Evolutionary conservation across 2,113 vertebrate genomes (phyloP).

Genomic region (Arvicanthis niloticus): DNA sequence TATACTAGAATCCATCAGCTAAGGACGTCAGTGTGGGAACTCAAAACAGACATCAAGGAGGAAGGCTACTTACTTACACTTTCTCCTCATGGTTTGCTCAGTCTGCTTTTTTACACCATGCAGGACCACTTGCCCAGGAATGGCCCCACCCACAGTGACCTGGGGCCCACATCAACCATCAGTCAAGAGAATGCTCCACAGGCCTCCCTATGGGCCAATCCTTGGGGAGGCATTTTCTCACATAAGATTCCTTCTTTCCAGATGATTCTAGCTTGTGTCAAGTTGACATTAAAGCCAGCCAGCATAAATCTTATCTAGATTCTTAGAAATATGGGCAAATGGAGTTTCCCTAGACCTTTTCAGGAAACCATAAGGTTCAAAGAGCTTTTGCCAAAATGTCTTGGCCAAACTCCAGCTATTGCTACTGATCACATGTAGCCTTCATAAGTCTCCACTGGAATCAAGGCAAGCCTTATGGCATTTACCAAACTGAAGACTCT

Average conservation of each 20-base stretch:
- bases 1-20: neutral
- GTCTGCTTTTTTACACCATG: too few species aligned
- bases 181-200: neutral
- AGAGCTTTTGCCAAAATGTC: conserved; percentile 7
- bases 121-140: neutral
- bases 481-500: neutral
- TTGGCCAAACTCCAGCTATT: neutral
- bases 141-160: neutral
- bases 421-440: neutral
- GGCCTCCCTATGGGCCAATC: neutral
- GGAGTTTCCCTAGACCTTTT: conserved; percentile 28
- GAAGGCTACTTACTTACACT: neutral
- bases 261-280: neutral
- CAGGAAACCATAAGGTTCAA: neutral
- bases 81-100: neutral
- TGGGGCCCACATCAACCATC: neutral
- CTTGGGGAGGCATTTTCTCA: neutral
- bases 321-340: conserved; percentile 28
- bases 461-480: neutral
- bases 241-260: neutral
- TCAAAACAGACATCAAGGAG: neutral
- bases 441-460: neutral
- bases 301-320: neutral
- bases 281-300: neutral
- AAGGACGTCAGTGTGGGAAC: neutral